These are phyloP conservation scores for Drosophila mayaguana DNA, from an alignment of 2,888 invertebrate genomes.

Conservation along the genomic window DNA sequence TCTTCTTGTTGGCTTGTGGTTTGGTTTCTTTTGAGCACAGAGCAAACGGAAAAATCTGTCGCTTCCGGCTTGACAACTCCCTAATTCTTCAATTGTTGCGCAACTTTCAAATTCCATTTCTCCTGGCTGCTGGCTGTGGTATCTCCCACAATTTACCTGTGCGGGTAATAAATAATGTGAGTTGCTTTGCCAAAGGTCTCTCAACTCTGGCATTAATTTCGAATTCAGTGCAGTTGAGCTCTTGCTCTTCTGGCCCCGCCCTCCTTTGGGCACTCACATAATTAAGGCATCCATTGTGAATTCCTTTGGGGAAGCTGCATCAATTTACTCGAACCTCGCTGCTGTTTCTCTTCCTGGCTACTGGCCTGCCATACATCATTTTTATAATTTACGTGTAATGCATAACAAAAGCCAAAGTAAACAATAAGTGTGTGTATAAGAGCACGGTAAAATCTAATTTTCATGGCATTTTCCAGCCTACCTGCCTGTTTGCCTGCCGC, in stretches of 20 bases:
- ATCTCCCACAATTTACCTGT: background rate
- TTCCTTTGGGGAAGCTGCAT: constrained; percentile 41
- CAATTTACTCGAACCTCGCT: constrained; percentile 25
- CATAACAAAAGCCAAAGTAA: constrained; percentile 56
- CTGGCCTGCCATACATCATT: constrained; percentile 53
- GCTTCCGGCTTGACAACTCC: constrained; percentile 59
- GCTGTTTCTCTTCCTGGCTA: constrained; percentile 10
- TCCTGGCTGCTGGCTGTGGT: constrained; percentile 13
- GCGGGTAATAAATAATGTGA: constrained; percentile 44
- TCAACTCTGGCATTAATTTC: constrained; percentile 45
- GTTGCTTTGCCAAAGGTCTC: constrained; percentile 33
- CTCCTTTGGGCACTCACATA: constrained; percentile 24
- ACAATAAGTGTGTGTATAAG: constrained; percentile 57
- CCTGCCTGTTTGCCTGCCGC: constrained; percentile 23
- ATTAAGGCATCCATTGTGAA: constrained; percentile 58
- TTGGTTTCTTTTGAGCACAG: constrained; percentile 24
- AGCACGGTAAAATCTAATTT: constrained; percentile 49
- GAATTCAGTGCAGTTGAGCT: constrained; percentile 51
- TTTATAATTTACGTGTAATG: constrained; percentile 69
- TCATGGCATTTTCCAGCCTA: constrained; percentile 32
- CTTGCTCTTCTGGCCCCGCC: too few relatives aligned
- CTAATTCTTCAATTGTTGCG: constrained; percentile 58
- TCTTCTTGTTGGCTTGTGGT: constrained; percentile 15
- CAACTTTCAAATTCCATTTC: constrained; percentile 49
- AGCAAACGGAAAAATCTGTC: constrained; percentile 35